Evolutionary conservation across 2,113 vertebrate species (phyloP), one percentile per base, ranked within the genome.

Genomic region (Donacobius atricapilla): DNA sequence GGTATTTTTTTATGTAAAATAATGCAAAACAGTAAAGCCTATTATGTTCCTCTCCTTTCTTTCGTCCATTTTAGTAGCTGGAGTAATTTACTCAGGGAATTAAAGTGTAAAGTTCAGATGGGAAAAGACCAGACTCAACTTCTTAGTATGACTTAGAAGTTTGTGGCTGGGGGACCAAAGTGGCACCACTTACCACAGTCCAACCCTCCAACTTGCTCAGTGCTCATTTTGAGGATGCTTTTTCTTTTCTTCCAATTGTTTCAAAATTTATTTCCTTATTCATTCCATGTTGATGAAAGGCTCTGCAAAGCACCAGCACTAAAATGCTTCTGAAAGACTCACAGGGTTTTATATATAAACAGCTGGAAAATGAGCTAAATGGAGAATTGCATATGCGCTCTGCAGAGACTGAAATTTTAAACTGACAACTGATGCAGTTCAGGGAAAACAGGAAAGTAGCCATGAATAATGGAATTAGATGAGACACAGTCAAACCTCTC

Each of bases 221-320:
- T 30, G 45, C 31, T 82, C 58, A 23, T 69, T 95, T 65, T 79
- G 23, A 48, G 45, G n/a, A 51, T 2, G 2, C 68, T 70, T 73
- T 47, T 85, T 76, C 27, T 65, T 57, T 64, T 72, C 64, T 78
- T 92, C 63, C 70, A 89, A 77, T 89, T 96, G 40, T 91, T 94
- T 54, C 51, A 96, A n/a, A 91, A 94, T 91, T 91, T 95, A 94
- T 84, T 83, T 91, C 79, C 51, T 39, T 35, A 89, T 82, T 87
- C 79, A 51, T 71, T 71, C 65, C 61, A 13, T 15, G 51, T 35
- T 86, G 42, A 73, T 77, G 56, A 94, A 94, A 86, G 83, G 9
- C 28, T 68, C 48, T 75, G 25, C n/a, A 85, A 83, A 85, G 25
- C 63, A 91, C 30, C 14, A 71, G 45, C 48, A 82, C 15, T 40